Conservation (phyloP, 1,140 invertebrate genomes). For the Ridgeia piscesae region DNA sequence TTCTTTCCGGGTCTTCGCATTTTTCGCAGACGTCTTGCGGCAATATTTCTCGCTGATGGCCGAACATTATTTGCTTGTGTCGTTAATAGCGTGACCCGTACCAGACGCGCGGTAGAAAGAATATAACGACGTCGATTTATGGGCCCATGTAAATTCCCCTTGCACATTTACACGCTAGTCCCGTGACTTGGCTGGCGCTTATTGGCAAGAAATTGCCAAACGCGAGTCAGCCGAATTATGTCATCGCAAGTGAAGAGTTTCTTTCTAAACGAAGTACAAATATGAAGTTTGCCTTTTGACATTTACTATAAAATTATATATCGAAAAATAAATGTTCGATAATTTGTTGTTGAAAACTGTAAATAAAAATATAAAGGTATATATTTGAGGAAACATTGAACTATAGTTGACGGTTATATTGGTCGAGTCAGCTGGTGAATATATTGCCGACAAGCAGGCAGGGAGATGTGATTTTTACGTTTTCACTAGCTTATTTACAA, state of each 20-base stretch:
- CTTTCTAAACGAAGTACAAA: neutral
- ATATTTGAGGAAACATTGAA: no score
- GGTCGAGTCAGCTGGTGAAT: no score
- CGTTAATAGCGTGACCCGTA: neutral
- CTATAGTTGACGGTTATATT: no score
- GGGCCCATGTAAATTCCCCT: neutral
- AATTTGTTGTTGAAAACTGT: no score
- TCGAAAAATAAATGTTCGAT: no score
- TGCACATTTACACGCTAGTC: neutral
- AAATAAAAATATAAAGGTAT: no score
- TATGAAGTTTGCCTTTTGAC: neutral
- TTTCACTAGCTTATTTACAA: no score
- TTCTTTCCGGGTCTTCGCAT: neutral
- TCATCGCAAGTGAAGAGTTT: neutral
- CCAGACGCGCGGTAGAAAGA: neutral
- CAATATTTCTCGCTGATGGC: slow-evolving; percentile 4
- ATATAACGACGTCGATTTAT: neutral
- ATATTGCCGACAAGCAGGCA: no score
- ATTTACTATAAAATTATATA: no score
- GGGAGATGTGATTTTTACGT: no score
- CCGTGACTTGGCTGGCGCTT: neutral
- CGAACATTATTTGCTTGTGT: neutral
- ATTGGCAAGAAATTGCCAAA: neutral
- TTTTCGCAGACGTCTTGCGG: neutral
- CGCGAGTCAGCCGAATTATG: neutral